Evolutionary conservation across 2,888 invertebrate species (phyloP).

Genomic region (Dryadula phaetusa): DNA sequence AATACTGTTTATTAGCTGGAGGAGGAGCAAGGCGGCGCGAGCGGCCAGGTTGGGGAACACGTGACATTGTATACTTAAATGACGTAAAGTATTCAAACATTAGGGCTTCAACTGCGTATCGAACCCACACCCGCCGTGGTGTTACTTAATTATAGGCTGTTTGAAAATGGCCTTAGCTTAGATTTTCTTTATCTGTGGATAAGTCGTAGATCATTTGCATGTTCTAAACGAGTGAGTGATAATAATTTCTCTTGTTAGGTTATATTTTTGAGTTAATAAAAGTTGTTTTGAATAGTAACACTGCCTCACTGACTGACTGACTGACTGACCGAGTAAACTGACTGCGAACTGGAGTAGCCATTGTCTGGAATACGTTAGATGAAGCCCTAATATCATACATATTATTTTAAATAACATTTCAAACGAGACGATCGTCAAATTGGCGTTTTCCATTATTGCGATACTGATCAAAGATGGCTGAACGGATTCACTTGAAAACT

Average conservation of each 20-base stretch:
- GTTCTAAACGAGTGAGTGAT: neutral
- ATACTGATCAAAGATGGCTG: slow-evolving; percentile 35
- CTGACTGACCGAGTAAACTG: slow-evolving; percentile 2
- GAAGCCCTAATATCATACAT: slow-evolving; percentile 31
- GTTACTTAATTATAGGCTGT: neutral
- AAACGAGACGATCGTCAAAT: slow-evolving; percentile 1
- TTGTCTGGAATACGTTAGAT: slow-evolving; percentile 13
- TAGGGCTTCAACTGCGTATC: slow-evolving; percentile 40
- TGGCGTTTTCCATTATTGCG: neutral
- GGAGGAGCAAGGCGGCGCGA: slow-evolving; percentile 47
- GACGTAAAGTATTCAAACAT: slow-evolving; percentile 38
- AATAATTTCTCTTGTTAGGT: neutral
- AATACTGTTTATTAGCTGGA: slow-evolving; percentile 51
- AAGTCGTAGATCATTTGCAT: no score
- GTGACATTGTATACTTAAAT: slow-evolving; percentile 26
- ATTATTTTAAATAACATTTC: slow-evolving; percentile 5
- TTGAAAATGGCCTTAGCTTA: neutral
- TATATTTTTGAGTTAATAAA: no score
- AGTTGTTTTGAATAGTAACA: no score
- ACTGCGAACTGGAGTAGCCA: neutral
- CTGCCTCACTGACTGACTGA: neutral
- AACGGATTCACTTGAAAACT: slow-evolving; percentile 40
- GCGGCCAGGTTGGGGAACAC: slow-evolving; percentile 50
- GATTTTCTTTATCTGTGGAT: neutral
- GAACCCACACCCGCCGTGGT: neutral